A percentile compares a stretch with the other conserved stretches of the same genome.
These are phyloP conservation scores for Esperia sulphurella DNA, from an alignment of 2,888 invertebrate genomes.

Conservation along the genomic window DNA sequence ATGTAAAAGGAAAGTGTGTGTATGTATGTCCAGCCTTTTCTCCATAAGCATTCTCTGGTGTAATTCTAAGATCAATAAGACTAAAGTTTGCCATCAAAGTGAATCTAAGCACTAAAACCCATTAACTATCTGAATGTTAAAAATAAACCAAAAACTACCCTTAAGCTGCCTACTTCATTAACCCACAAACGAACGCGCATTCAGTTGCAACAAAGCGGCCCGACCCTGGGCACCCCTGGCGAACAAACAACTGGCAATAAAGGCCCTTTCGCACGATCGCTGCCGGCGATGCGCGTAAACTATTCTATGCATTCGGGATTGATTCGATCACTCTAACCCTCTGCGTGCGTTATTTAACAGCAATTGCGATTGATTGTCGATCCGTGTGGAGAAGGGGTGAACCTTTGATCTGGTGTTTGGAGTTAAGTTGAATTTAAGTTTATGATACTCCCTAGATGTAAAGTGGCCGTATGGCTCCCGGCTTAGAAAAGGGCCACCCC, in stretches of 20 bases:
- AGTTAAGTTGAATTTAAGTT: too few species aligned
- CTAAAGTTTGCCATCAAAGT: too few species aligned
- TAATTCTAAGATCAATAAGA: too few species aligned
- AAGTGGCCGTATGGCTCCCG: too few species aligned
- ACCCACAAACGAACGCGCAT: neutral
- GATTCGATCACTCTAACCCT: conserved; percentile 41
- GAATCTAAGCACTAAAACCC: too few species aligned
- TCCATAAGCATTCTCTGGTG: too few species aligned
- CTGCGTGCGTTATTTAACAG: conserved; percentile 39
- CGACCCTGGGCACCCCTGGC: neutral
- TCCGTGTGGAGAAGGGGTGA: neutral
- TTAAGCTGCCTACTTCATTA: neutral
- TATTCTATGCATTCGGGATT: conserved; percentile 69
- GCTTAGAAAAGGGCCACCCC: too few species aligned
- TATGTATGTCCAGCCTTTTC: too few species aligned
- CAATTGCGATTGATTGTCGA: conserved; percentile 24
- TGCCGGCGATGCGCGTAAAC: conserved; percentile 36
- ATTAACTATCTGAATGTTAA: too few species aligned
- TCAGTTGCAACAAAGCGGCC: neutral
- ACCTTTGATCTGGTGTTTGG: too few species aligned
- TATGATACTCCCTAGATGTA: too few species aligned
- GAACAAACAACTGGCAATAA: neutral
- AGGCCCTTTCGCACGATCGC: conserved; percentile 7
- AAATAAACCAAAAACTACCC: neutral
- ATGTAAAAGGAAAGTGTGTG: too few species aligned